These are phyloP conservation scores for Agrotis ipsilon DNA, from an alignment of 2,888 invertebrate species.

Conservation along the genomic window DNA sequence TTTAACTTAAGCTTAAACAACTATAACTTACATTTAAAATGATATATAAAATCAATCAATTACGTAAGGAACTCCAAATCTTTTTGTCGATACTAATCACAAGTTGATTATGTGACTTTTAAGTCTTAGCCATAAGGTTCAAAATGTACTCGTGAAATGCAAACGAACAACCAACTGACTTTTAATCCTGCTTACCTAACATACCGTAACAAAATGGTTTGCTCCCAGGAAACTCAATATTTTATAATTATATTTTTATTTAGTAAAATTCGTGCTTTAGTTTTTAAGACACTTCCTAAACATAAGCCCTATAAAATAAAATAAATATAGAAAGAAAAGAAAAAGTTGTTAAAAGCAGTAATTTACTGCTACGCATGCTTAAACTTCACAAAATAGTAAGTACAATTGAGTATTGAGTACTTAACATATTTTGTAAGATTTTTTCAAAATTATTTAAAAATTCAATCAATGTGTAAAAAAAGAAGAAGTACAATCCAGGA, in stretches of 20 bases:
- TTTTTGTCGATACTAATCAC: neutral
- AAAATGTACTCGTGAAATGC: slow-evolving; percentile 12
- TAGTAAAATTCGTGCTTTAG: too few relatives aligned
- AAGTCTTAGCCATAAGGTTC: neutral
- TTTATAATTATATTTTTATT: too few relatives aligned
- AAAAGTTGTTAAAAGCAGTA: neutral
- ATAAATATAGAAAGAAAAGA: neutral
- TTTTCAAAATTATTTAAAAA: too few relatives aligned
- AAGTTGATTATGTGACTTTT: neutral
- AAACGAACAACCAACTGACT: neutral
- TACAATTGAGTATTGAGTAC: neutral
- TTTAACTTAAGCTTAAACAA: slow-evolving; percentile 16
- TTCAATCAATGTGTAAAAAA: too few relatives aligned
- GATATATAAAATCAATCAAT: slow-evolving; percentile 30
- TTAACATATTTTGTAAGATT: too few relatives aligned
- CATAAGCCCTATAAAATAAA: too few relatives aligned
- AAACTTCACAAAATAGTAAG: neutral
- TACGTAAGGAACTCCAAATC: slow-evolving; percentile 24
- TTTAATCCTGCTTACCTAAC: neutral
- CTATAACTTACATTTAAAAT: too few relatives aligned
- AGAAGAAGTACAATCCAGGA: neutral
- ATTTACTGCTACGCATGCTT: neutral
- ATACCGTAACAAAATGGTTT: neutral
- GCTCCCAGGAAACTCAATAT: neutral
- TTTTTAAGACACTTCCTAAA: too few relatives aligned